Percentiles rank a stretch among this genome's conserved stretches.
Evolutionary conservation across 2,888 invertebrate genomes (phyloP).

Genomic region (Rhyacophila evoluta): DNA sequence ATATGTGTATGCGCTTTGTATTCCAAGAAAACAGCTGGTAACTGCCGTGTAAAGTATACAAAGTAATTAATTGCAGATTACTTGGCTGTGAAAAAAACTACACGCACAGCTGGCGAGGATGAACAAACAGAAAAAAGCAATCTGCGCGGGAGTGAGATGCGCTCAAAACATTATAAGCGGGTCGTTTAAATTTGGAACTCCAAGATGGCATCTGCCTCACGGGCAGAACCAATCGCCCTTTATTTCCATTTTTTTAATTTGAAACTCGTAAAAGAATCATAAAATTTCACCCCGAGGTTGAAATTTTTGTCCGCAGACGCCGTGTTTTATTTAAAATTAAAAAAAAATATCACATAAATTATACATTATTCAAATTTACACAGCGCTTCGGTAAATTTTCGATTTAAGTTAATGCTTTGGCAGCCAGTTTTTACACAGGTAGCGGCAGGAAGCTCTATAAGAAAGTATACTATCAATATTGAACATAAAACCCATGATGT

Average conservation of each 20-base stretch:
- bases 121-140: background rate
- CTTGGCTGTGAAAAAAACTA: background rate
- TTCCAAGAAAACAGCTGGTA: background rate
- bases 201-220: constrained; percentile 22
- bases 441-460: background rate
- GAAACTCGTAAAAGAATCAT: constrained; percentile 10
- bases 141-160: background rate
- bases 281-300: background rate
- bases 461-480: background rate
- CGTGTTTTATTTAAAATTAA: background rate
- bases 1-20: background rate
- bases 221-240: constrained; percentile 13
- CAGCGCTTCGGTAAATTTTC: background rate
- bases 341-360: constrained; percentile 11
- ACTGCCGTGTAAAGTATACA: background rate
- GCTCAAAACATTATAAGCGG: constrained; percentile 11
- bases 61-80: background rate
- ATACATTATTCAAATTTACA: constrained; percentile 10
- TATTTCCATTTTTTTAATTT: constrained; percentile 20
- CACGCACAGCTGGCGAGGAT: background rate
- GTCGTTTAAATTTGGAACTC: constrained; percentile 24
- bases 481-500: too few species aligned
- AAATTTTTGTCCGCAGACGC: background rate
- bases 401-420: background rate
- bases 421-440: background rate